Conservation (phyloP, 1,140 invertebrate species). For the Drosophila obscura region DNA sequence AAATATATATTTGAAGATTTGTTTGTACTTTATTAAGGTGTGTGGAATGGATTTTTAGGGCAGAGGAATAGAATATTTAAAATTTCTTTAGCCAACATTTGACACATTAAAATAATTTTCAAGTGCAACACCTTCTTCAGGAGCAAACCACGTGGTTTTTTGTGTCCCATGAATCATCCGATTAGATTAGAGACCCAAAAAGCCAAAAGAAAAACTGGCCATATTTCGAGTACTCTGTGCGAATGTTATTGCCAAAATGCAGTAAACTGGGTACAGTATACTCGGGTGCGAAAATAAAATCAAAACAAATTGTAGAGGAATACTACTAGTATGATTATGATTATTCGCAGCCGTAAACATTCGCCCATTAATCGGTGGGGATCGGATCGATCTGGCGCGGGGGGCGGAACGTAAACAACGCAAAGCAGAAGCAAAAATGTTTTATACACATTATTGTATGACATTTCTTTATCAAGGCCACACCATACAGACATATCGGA, state of each 20-base stretch:
- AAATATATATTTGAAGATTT: conserved; percentile 3
- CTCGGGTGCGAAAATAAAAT: conserved; percentile 28
- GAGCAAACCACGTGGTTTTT: conserved; percentile 4
- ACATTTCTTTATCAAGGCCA: conserved; percentile 58
- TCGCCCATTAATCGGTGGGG: too few relatives aligned
- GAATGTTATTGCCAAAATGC: conserved; percentile 50
- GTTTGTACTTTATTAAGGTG: too few relatives aligned
- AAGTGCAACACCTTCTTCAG: background rate
- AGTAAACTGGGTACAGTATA: too few relatives aligned
- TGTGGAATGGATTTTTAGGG: too few relatives aligned
- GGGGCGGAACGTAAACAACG: conserved; percentile 65
- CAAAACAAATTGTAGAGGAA: conserved; percentile 53
- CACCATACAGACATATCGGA: conserved; percentile 29
- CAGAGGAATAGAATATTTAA: too few relatives aligned
- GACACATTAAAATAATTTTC: background rate
- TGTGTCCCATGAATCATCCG: conserved; percentile 1
- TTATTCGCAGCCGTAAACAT: background rate
- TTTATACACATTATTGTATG: conserved; percentile 19
- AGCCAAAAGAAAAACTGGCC: background rate
- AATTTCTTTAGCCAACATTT: background rate
- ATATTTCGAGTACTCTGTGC: conserved; percentile 20
- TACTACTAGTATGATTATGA: conserved; percentile 12
- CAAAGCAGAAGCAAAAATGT: conserved; percentile 11
- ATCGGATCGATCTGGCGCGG: too few relatives aligned
- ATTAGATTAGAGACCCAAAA: conserved; percentile 30